Conservation (phyloP, 2,113 vertebrate genomes). For the Poeciliopsis occidentalis region DNA sequence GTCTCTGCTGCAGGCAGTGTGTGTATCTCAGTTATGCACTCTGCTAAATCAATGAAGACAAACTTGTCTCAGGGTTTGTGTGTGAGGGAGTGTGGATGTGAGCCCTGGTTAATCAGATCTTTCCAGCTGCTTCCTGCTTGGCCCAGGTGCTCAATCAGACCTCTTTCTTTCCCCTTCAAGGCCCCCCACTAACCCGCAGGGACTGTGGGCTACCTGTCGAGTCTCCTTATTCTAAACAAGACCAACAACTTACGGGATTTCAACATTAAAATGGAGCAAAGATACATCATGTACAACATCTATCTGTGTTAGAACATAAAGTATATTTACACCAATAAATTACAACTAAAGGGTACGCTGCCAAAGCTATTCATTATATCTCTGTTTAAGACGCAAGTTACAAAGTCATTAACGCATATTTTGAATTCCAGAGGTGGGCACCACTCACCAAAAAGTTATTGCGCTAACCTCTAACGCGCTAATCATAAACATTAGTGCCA, state of each 20-base stretch:
- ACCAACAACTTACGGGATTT: not conserved
- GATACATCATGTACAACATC: not conserved
- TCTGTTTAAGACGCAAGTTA: too few relatives aligned
- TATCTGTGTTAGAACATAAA: too few relatives aligned
- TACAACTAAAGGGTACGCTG: too few relatives aligned
- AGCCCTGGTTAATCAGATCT: slow-evolving; percentile 56
- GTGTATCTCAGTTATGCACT: slow-evolving; percentile 28
- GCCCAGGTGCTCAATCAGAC: slow-evolving; percentile 65
- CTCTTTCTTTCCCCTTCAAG: slow-evolving; percentile 16
- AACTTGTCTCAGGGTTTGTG: slow-evolving; percentile 27
- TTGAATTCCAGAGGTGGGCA: too few relatives aligned
- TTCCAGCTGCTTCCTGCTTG: slow-evolving; percentile 70
- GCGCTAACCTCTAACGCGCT: too few relatives aligned
- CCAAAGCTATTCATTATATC: too few relatives aligned
- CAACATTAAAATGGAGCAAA: not conserved
- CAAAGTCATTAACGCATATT: too few relatives aligned
- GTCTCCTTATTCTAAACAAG: not conserved
- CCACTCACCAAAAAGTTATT: too few relatives aligned
- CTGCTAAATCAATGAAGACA: slow-evolving; percentile 19
- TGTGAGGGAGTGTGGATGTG: slow-evolving; percentile 19
- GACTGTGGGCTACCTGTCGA: not conserved
- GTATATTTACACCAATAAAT: too few relatives aligned
- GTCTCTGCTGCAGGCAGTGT: slow-evolving; percentile 16
- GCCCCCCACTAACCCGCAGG: slow-evolving; percentile 1
- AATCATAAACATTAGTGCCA: too few relatives aligned